A percentile compares a stretch with the other conserved stretches of the same genome.
These are phyloP conservation scores for Altica lythri DNA, from an alignment of 2,888 invertebrate species.

Conservation along the genomic window DNA sequence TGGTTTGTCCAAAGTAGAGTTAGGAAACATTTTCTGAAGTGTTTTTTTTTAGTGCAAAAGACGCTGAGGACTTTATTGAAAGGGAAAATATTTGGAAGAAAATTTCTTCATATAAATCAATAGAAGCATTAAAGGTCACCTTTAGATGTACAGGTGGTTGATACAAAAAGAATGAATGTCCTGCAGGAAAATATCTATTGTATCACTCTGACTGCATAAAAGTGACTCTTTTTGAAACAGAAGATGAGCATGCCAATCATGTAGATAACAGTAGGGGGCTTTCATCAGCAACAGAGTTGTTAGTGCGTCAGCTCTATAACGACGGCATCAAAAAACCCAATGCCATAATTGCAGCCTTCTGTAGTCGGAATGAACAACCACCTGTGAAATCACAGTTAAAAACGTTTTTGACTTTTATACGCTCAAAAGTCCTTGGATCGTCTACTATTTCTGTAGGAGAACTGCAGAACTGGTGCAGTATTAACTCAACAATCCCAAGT, in stretches of 20 bases:
- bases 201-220: slow-evolving; percentile 14
- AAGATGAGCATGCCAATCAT: slow-evolving; percentile 21
- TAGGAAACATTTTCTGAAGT: background rate
- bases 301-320: slow-evolving; percentile 19
- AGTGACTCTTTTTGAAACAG: slow-evolving; percentile 17
- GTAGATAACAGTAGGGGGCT: slow-evolving; percentile 11
- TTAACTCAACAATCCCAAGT: too few relatives aligned
- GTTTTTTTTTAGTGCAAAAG: slow-evolving; percentile 1
- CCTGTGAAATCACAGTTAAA: slow-evolving; percentile 15
- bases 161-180: slow-evolving; percentile 16
- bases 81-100: slow-evolving; percentile 1
- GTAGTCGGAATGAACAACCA: slow-evolving; percentile 4
- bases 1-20: background rate
- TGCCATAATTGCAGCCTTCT: slow-evolving; percentile 13
- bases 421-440: too few relatives aligned
- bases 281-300: slow-evolving; percentile 20
- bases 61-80: slow-evolving; percentile 5
- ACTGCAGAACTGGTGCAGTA: too few relatives aligned
- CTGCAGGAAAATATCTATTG: slow-evolving; percentile 17
- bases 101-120: slow-evolving; percentile 4
- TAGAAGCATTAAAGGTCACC: background rate
- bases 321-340: slow-evolving; percentile 23
- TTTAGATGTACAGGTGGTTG: slow-evolving; percentile 6
- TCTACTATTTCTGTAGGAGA: too few relatives aligned
- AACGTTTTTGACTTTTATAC: too few relatives aligned